Conservation (phyloP, 2,113 vertebrate species). For the Neolamprologus cancellatus region DNA sequence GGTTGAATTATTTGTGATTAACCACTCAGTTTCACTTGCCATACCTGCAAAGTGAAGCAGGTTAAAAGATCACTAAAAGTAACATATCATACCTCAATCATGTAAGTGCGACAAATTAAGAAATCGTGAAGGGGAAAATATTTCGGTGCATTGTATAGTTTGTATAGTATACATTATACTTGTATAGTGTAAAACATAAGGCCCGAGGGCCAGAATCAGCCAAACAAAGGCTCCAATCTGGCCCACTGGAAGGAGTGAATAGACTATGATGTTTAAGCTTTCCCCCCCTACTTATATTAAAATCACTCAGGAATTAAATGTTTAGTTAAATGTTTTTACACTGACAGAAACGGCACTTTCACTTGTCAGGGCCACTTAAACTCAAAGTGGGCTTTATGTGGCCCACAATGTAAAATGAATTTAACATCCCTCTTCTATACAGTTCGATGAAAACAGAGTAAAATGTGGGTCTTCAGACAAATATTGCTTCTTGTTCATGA, state of each 20-base stretch:
- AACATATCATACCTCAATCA: not conserved
- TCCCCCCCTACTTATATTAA: not conserved
- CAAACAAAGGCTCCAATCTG: not conserved
- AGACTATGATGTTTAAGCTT: not conserved
- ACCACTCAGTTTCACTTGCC: not conserved
- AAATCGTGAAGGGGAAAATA: not conserved
- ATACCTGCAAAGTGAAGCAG: not conserved
- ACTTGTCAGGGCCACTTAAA: not conserved
- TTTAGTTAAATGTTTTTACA: not conserved
- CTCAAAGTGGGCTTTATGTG: not conserved
- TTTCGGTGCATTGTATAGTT: not conserved
- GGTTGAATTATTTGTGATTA: not conserved
- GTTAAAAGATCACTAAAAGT: not conserved
- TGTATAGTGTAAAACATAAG: not conserved
- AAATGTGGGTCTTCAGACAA: not conserved
- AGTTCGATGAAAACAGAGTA: not conserved
- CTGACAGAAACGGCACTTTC: not conserved
- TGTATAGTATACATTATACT: not conserved
- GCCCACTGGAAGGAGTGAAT: not conserved
- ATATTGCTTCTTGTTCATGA: not conserved
- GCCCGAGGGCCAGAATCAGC: not conserved
- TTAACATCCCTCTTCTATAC: not conserved
- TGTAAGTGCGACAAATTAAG: not conserved
- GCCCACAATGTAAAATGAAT: not conserved
- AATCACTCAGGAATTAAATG: not conserved